These are phyloP conservation scores for Brachirus orientalis DNA, from an alignment of 2,113 vertebrate species.

Conservation along the genomic window DNA sequence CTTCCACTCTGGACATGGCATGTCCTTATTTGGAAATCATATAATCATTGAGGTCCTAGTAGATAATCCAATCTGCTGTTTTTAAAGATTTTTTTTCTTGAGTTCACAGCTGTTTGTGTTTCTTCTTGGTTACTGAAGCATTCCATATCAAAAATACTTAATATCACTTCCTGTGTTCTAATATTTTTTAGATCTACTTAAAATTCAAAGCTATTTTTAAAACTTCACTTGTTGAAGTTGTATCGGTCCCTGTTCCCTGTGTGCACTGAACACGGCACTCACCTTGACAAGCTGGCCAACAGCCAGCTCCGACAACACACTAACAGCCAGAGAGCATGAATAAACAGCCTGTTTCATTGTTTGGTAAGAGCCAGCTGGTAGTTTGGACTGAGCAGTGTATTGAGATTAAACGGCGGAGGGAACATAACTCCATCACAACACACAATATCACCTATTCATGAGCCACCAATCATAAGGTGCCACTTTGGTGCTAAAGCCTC, in stretches of 20 bases:
- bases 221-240: background rate
- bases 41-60: background rate
- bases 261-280: background rate
- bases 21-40: conserved; percentile 31
- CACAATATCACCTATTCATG: background rate
- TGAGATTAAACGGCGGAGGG: background rate
- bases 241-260: background rate
- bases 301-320: conserved; percentile 3
- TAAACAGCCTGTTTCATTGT: conserved; percentile 47
- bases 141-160: background rate
- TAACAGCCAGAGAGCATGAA: conserved; percentile 38
- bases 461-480: background rate
- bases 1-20: background rate
- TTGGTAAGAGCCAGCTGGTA: conserved; percentile 29
- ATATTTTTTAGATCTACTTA: background rate
- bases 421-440: too few relatives aligned
- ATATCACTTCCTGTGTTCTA: background rate
- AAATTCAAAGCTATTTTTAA: background rate
- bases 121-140: too few relatives aligned
- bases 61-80: background rate
- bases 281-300: conserved; percentile 11
- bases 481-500: too few relatives aligned
- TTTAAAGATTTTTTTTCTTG: background rate
- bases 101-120: background rate
- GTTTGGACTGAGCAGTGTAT: background rate